Conservation (phyloP, 2,888 invertebrate species). For the Drosophila atroscutellata region DNA sequence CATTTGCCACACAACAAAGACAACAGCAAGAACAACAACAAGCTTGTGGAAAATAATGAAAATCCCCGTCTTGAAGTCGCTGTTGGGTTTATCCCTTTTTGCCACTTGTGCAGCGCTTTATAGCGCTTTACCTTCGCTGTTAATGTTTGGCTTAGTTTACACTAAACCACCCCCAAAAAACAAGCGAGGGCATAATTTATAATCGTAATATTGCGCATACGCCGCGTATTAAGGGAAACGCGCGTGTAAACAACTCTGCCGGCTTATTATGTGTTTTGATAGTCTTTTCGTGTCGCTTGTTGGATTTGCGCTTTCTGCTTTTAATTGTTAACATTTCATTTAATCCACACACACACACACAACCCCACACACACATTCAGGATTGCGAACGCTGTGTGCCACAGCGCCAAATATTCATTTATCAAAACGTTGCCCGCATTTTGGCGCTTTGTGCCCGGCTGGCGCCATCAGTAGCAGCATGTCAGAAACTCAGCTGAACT, state of each 20-base stretch:
- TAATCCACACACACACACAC: constrained; percentile 51
- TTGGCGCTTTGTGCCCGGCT: constrained; percentile 64
- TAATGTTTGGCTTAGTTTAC: constrained; percentile 69
- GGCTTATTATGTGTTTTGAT: constrained; percentile 64
- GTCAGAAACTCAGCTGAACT: constrained; percentile 71
- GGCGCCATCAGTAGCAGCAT: constrained; percentile 73
- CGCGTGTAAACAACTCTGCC: constrained; percentile 45
- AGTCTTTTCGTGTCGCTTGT: constrained; percentile 71
- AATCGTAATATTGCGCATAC: constrained; percentile 67
- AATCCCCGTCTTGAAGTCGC: constrained; percentile 31
- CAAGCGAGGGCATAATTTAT: constrained; percentile 53
- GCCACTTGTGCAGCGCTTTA: constrained; percentile 48
- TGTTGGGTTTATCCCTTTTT: constrained; percentile 51
- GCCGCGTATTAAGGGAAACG: constrained; percentile 44
- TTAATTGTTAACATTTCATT: constrained; percentile 81
- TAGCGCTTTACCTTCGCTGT: constrained; percentile 35
- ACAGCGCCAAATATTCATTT: constrained; percentile 70
- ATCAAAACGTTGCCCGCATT: constrained; percentile 77
- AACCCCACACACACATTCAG: not conserved
- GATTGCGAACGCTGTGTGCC: constrained; percentile 37
- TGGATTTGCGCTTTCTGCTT: constrained; percentile 68
- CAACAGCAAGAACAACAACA: constrained; percentile 11
- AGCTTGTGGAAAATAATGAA: constrained; percentile 61
- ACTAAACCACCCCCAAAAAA: constrained; percentile 48
- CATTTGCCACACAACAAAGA: constrained; percentile 31